Evolutionary conservation across 2,888 invertebrate species (phyloP), one percentile per base, ranked within the genome.

Genomic region (Drosophila prolongata): DNA sequence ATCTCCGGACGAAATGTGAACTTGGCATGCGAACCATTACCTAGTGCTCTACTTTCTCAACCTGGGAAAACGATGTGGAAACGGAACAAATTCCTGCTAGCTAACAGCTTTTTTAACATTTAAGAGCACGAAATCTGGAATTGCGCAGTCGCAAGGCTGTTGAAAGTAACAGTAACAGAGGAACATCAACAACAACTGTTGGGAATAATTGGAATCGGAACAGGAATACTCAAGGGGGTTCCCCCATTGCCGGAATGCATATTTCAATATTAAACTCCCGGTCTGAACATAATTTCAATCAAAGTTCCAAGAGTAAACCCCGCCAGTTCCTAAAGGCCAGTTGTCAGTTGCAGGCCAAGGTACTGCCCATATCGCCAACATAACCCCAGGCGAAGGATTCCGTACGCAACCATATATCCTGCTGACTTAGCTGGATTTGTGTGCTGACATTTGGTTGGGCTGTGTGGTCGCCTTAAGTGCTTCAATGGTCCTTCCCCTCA

Each of bases 391-490:
- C 55, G 3, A 19, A 35, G 58, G 42, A 42, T 9, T 14, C 44
- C 11, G 10, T 42, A 27, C 40, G 27, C 44, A 61, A 34, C 55
- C 64, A n/a, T 67, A 56, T 60, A 56, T 67, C 57, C 57, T 52
- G 40, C 16, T 42, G 74, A 61, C 71, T 62, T 42, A 47, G 53
- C 52, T 34, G 62, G 68, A 79, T 77, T 74, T 69, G 67, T 67
- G 61, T 76, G 77, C 72, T 80, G 70, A 61, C 77, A 56, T 62
- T 59, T 73, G 69, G 54, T 53, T 66, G 69, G 77, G 73, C 75
- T 74, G 56, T 82, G 86, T 57, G 82, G 82, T 86, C 68, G 76
- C 30, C 78, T 79, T 73, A 78, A 80, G 84, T 78, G 77, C 76
- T 75, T 55, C 46, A 64, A 74, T 61, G 68, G 47, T n/a, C 19